A percentile compares a stretch with the other conserved stretches of the same genome.
phyloP scores from a whole-genome alignment of 2,113 vertebrate genomes.

The Daubentonia madagascariensis region DNA sequence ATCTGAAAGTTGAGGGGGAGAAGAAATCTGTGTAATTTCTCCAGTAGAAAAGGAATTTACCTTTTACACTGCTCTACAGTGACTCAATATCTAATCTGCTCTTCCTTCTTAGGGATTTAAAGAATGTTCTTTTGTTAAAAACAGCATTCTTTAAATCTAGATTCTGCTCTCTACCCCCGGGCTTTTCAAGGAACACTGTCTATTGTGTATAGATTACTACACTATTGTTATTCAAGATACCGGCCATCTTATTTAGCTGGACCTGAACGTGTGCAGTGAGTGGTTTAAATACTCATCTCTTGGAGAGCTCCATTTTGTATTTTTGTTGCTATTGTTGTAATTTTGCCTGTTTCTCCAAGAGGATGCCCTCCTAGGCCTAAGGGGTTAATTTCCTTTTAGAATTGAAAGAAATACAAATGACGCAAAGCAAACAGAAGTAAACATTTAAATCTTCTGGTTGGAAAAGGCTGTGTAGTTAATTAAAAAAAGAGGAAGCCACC shows the following conservation, averaged over 20 bases:
- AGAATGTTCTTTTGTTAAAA: constrained; percentile 27
- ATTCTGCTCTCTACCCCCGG: neutral
- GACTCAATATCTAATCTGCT: constrained; percentile 33
- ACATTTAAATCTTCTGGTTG: constrained; percentile 74
- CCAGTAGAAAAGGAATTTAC: constrained; percentile 50
- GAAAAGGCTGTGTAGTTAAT: constrained; percentile 74
- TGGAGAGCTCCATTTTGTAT: constrained; percentile 3
- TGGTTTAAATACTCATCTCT: neutral
- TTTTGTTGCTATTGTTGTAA: neutral
- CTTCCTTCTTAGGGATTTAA: constrained; percentile 36
- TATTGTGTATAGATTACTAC: neutral
- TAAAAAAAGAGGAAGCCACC: constrained; percentile 77
- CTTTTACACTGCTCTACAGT: constrained; percentile 46
- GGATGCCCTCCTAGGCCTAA: constrained; percentile 22
- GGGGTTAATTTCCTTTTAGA: constrained; percentile 67
- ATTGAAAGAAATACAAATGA: constrained; percentile 71
- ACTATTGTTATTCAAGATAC: neutral
- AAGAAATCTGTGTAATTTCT: constrained; percentile 55
- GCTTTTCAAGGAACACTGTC: neutral
- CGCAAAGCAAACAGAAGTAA: constrained; percentile 75
- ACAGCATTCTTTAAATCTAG: neutral
- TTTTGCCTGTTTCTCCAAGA: constrained; percentile 7
- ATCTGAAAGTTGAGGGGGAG: constrained; percentile 61
- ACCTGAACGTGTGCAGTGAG: neutral
- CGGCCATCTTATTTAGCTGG: neutral